These are phyloP conservation scores for Andrena minutula DNA, from an alignment of 2,888 invertebrate species.

Conservation along the genomic window DNA sequence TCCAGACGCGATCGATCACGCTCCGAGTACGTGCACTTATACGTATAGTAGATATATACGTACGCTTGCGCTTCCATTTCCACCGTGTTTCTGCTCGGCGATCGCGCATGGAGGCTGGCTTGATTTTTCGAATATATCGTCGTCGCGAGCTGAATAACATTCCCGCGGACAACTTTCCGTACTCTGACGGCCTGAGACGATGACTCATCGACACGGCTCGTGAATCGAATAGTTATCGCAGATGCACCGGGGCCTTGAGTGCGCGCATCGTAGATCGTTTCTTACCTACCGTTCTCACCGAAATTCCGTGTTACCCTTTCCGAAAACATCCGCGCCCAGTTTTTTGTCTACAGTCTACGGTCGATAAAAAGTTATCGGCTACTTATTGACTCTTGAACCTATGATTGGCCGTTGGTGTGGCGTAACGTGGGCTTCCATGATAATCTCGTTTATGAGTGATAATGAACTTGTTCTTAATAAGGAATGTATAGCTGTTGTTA, in stretches of 20 bases:
- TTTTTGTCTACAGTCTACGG: neutral
- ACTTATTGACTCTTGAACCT: slow-evolving; percentile 56
- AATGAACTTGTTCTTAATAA: slow-evolving; percentile 11
- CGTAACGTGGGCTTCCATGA: slow-evolving; percentile 1
- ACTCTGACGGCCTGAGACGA: slow-evolving; percentile 12
- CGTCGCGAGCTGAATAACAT: neutral
- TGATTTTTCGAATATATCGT: neutral
- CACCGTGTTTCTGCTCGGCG: neutral
- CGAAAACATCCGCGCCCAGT: neutral
- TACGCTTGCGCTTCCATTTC: neutral
- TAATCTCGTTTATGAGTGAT: slow-evolving; percentile 30
- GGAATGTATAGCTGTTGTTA: too few relatives aligned
- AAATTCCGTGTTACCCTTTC: neutral
- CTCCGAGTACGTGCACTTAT: neutral
- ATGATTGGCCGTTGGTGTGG: slow-evolving; percentile 15
- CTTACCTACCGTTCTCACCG: neutral
- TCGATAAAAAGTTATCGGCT: slow-evolving; percentile 34
- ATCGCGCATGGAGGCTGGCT: neutral
- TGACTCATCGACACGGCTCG: slow-evolving; percentile 63
- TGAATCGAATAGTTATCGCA: slow-evolving; percentile 39
- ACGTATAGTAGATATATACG: neutral
- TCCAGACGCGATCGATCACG: slow-evolving; percentile 59
- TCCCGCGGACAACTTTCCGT: neutral
- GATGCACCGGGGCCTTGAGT: slow-evolving; percentile 45
- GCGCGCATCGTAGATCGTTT: neutral